phyloP scores from a whole-genome alignment of 2,113 vertebrate genomes.

The human (Homo sapiens) region GRCh38 chr11:21123501-21124000 shows the following conservation, averaged over 20 bases:
- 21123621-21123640: neutral
- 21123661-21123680: neutral
- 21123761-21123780: neutral
- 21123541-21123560: neutral
- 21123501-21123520: neutral
- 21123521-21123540: neutral
- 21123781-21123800: neutral
- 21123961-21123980: neutral
- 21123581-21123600: neutral
- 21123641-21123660: neutral
- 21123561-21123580: neutral
- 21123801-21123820: neutral
- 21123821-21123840: neutral
- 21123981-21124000: neutral
- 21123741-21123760: neutral
- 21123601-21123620: neutral
- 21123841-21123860: neutral
- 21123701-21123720: neutral
- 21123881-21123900: neutral
- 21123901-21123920: neutral
- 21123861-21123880: neutral
- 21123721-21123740: neutral
- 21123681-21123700: conserved; percentile 24
- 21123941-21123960: neutral
- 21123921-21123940: neutral